A percentile compares a stretch with the other conserved stretches of the same genome.
These are phyloP conservation scores for Sinocyclocheilus grahami DNA, from an alignment of 2,113 vertebrate species.

Conservation along the genomic window DNA sequence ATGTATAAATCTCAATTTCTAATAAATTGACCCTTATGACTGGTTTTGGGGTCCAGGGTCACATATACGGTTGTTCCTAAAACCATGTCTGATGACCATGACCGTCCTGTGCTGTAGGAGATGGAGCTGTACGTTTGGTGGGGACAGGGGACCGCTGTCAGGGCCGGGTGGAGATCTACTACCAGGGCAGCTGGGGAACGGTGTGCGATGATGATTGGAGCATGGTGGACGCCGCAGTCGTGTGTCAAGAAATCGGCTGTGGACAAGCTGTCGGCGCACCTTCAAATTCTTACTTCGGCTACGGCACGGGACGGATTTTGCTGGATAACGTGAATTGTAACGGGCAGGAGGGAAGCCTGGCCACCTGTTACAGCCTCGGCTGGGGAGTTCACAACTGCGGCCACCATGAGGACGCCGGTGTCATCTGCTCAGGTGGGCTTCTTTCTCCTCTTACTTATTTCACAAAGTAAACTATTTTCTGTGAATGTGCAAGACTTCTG, in stretches of 20 bases:
- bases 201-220: constrained; percentile 96
- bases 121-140: constrained; percentile 86
- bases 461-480: too few species aligned
- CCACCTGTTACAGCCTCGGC: constrained; percentile 83
- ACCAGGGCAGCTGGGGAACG: constrained; percentile 88
- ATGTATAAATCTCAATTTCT: too few species aligned
- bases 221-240: constrained; percentile 82
- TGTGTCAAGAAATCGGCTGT: constrained; percentile 88
- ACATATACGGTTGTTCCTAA: too few species aligned
- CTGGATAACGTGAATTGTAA: constrained; percentile 93
- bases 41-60: too few species aligned
- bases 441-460: too few species aligned
- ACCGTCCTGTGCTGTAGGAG: constrained; percentile 70
- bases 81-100: too few species aligned
- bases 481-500: too few species aligned
- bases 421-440: constrained; percentile 82
- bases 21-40: too few species aligned
- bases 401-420: constrained; percentile 93
- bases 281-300: constrained; percentile 89
- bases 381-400: constrained; percentile 97
- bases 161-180: constrained; percentile 92
- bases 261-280: constrained; percentile 80
- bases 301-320: constrained; percentile 85
- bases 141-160: constrained; percentile 80
- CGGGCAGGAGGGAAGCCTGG: constrained; percentile 78